A percentile compares a stretch with the other conserved stretches of the same genome.
phyloP scores from a whole-genome alignment of 2,113 vertebrate genomes.

The Pygoscelis adeliae region DNA sequence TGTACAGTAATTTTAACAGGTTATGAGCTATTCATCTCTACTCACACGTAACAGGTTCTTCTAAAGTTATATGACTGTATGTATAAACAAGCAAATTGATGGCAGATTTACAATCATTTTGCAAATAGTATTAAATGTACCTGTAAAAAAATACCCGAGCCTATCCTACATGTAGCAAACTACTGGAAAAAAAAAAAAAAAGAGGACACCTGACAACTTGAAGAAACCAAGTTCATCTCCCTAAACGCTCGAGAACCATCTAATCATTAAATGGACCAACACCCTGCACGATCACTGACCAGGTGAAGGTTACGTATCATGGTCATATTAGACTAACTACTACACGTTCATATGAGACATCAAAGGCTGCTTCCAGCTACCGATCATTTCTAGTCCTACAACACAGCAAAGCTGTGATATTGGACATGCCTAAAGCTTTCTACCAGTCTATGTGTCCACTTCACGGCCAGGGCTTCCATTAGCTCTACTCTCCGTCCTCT shows the following conservation, averaged over 20 bases:
- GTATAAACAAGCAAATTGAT: background rate
- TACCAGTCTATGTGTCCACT: background rate
- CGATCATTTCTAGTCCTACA: background rate
- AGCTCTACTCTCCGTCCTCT: background rate
- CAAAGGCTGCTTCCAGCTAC: background rate
- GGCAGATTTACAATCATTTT: background rate
- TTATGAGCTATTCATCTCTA: background rate
- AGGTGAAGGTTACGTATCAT: background rate
- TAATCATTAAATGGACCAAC: background rate
- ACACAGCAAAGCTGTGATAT: background rate
- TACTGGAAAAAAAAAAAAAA: rapidly evolving
- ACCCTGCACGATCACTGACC: background rate
- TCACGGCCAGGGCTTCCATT: background rate
- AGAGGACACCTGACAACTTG: background rate
- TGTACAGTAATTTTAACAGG: background rate
- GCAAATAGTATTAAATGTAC: background rate
- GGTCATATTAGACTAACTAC: background rate
- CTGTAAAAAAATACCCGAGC: background rate
- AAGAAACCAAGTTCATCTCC: background rate
- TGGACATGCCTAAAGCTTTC: background rate
- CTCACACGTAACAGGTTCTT: background rate
- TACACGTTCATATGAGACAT: background rate
- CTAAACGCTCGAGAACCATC: background rate
- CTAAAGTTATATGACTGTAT: background rate
- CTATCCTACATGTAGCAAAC: background rate